phyloP scores from a whole-genome alignment of 1,140 invertebrate species.

The Drosophila teissieri region DNA sequence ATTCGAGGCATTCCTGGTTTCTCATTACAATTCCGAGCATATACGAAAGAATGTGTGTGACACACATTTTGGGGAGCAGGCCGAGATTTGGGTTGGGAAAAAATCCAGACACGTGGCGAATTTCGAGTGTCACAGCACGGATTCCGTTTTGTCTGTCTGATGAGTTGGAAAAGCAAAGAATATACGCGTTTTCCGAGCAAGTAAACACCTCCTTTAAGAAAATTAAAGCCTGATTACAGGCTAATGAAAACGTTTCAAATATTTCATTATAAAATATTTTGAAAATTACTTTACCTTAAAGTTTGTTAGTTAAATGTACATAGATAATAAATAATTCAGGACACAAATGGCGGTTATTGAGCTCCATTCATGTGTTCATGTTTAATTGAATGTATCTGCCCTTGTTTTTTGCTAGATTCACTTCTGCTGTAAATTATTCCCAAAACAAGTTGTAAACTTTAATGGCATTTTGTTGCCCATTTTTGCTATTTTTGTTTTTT shows the following conservation, averaged over 20 bases:
- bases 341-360: conserved; percentile 18
- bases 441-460: conserved; percentile 53
- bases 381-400: conserved; percentile 36
- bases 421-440: conserved; percentile 36
- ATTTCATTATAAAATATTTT: not conserved
- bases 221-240: no score
- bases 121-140: conserved; percentile 30
- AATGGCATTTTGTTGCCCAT: conserved; percentile 42
- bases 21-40: conserved; percentile 46
- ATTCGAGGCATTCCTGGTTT: conserved; percentile 28
- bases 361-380: conserved; percentile 19
- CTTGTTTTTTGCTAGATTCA: conserved; percentile 31
- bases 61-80: conserved; percentile 11
- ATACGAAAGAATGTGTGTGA: conserved; percentile 28
- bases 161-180: conserved; percentile 3
- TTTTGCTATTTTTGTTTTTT: conserved; percentile 36
- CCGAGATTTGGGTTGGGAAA: not conserved
- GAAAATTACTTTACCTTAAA: conserved; percentile 10
- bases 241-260: no score
- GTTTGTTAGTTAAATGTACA: conserved; percentile 9
- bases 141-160: conserved; percentile 15
- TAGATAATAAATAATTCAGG: conserved; percentile 27
- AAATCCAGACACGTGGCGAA: conserved; percentile 30
- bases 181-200: not conserved
- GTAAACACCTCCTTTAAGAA: no score